Percentiles rank a stretch among this genome's conserved stretches.
These are phyloP conservation scores for Dreissena polymorpha DNA, from an alignment of 1,140 invertebrate species.

Conservation along the genomic window DNA sequence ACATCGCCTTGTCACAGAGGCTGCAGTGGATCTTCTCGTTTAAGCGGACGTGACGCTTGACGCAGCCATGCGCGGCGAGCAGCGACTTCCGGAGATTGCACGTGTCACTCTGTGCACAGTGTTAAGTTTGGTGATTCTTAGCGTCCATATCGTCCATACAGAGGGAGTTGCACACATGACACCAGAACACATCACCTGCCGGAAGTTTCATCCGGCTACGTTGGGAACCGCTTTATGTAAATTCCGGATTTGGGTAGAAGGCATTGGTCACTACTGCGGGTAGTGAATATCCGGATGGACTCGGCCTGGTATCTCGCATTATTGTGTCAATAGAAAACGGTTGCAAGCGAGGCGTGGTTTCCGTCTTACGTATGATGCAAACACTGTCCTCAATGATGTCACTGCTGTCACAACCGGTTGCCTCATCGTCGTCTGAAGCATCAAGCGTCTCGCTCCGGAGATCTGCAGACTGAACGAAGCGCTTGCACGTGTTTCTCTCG, in stretches of 20 bases:
- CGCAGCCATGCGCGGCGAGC: conserved; percentile 15
- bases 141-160: conserved; percentile 35
- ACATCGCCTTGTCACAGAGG: conserved; percentile 42
- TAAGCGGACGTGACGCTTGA: conserved; percentile 14
- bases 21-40: conserved; percentile 30
- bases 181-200: conserved; percentile 26
- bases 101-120: conserved; percentile 1
- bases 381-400: neutral
- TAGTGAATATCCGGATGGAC: neutral
- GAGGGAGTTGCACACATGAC: conserved; percentile 47
- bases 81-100: conserved; percentile 27
- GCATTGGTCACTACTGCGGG: conserved; percentile 24
- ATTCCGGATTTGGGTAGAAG: neutral
- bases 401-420: neutral
- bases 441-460: conserved; percentile 2
- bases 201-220: neutral
- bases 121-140: conserved; percentile 15
- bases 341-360: neutral
- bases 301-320: neutral
- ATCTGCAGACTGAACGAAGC: conserved; percentile 24
- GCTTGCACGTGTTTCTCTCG: conserved; percentile 17
- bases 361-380: conserved; percentile 22
- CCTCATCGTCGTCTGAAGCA: neutral
- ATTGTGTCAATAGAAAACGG: conserved; percentile 41
- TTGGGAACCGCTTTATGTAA: neutral